Evolutionary conservation across 2,113 vertebrate genomes (phyloP).

Genomic region (Mola mola): DNA sequence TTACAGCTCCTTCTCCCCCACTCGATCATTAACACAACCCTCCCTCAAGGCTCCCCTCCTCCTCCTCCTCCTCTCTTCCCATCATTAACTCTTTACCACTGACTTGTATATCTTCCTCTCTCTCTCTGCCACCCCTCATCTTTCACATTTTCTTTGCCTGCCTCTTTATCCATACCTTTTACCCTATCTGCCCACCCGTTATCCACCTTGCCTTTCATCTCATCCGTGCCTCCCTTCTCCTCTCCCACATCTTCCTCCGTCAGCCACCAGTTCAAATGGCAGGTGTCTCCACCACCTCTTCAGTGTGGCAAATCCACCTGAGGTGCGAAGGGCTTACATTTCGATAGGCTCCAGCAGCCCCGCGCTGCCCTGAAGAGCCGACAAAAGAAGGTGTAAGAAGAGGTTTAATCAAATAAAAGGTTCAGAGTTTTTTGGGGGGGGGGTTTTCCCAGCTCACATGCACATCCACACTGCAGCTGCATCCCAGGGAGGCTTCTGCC

Average conservation of each 20-base stretch:
- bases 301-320: slow-evolving; percentile 34
- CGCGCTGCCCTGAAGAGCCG: slow-evolving; percentile 15
- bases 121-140: background rate
- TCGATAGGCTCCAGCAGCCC: slow-evolving; percentile 31
- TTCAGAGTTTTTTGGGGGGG: slow-evolving; percentile 1
- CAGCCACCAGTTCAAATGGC: slow-evolving; percentile 36
- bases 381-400: slow-evolving; percentile 46
- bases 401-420: slow-evolving; percentile 61
- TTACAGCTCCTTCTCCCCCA: slow-evolving; percentile 8
- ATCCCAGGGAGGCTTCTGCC: too few species aligned
- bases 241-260: slow-evolving; percentile 3
- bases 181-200: slow-evolving; percentile 5
- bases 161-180: slow-evolving; percentile 30
- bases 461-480: slow-evolving; percentile 11
- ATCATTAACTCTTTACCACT: slow-evolving; percentile 41
- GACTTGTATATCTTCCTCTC: background rate
- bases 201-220: slow-evolving; percentile 26
- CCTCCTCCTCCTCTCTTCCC: slow-evolving; percentile 8
- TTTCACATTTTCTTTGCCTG: slow-evolving; percentile 17
- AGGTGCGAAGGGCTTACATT: slow-evolving; percentile 30
- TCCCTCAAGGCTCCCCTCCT: slow-evolving; percentile 16
- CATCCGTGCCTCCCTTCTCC: slow-evolving; percentile 1
- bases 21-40: slow-evolving; percentile 52
- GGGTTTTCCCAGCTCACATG: slow-evolving; percentile 26
- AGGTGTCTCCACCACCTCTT: slow-evolving; percentile 27